Percentiles rank a stretch among this genome's conserved stretches.
Conservation (phyloP, 2,113 vertebrate genomes). For the Rhineura floridana region DNA sequence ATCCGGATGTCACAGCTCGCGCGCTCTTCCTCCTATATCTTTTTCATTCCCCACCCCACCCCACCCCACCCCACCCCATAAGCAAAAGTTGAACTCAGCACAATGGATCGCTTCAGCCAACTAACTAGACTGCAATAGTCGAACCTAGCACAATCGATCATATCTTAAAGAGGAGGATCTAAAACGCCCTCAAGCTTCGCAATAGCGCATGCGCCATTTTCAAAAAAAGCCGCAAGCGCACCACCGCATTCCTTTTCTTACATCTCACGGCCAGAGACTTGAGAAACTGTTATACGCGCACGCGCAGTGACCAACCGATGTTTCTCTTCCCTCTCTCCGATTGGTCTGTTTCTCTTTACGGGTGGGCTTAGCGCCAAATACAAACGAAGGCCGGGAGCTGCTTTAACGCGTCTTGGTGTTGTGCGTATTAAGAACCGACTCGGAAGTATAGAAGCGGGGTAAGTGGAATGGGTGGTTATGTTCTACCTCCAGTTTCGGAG, state of each 20-base stretch:
- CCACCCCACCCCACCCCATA: background rate
- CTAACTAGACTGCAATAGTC: background rate
- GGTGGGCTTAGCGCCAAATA: slow-evolving; percentile 20
- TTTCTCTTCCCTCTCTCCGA: background rate
- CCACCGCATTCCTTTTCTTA: background rate
- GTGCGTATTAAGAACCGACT: no score
- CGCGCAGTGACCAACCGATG: background rate
- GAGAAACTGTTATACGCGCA: background rate
- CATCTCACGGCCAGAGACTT: no score
- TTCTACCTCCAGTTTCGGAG: no score
- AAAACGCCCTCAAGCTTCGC: background rate
- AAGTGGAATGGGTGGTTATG: no score
- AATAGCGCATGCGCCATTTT: background rate
- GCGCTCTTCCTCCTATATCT: background rate
- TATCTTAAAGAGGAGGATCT: fast-evolving
- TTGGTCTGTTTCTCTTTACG: background rate
- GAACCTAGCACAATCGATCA: background rate
- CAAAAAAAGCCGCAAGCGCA: background rate
- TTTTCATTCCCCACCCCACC: background rate
- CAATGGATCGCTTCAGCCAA: background rate
- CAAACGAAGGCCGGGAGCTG: background rate
- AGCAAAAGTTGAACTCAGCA: background rate
- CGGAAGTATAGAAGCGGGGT: background rate
- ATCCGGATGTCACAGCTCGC: background rate
- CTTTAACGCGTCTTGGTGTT: background rate